Percentiles rank a stretch among this genome's conserved stretches.
These are phyloP conservation scores for Amphipyra berbera DNA, from an alignment of 2,888 invertebrate species.

Conservation along the genomic window DNA sequence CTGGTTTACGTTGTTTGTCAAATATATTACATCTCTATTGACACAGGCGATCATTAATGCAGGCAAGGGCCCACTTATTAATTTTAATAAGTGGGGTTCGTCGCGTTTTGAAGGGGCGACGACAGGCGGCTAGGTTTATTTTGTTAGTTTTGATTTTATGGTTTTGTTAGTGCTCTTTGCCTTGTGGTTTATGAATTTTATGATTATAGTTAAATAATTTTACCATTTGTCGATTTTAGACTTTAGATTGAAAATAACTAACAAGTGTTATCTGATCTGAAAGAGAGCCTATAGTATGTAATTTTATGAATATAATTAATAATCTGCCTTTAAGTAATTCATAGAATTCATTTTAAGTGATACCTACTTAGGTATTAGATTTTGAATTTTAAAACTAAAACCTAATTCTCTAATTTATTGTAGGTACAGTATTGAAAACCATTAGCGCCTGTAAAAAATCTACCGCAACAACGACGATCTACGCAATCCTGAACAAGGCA, in stretches of 20 bases:
- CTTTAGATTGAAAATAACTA: not conserved
- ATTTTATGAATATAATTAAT: too few species aligned
- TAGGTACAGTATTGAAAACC: not conserved
- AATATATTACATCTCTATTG: conserved; percentile 88
- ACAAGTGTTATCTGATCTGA: not conserved
- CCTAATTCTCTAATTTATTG: not conserved
- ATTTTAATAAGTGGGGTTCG: conserved; percentile 89
- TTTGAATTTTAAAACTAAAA: not conserved
- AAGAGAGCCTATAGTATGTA: too few species aligned
- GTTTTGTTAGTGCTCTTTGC: conserved; percentile 56
- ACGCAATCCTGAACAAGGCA: not conserved
- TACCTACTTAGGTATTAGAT: too few species aligned
- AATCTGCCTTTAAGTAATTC: too few species aligned
- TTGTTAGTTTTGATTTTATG: conserved; percentile 87
- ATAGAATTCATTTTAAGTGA: too few species aligned
- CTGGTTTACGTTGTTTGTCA: conserved; percentile 83
- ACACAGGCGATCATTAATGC: conserved; percentile 88
- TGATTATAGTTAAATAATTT: conserved; percentile 35
- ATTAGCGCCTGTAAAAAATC: conserved; percentile 38
- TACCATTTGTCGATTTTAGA: not conserved
- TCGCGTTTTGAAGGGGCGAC: conserved; percentile 76
- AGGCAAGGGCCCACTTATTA: conserved; percentile 88
- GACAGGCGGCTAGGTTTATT: conserved; percentile 78
- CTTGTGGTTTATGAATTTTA: conserved; percentile 41
- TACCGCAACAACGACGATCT: conserved; percentile 14